Evolutionary conservation across 1,140 invertebrate genomes (phyloP).

Genomic region (Zaprionus africanus): DNA sequence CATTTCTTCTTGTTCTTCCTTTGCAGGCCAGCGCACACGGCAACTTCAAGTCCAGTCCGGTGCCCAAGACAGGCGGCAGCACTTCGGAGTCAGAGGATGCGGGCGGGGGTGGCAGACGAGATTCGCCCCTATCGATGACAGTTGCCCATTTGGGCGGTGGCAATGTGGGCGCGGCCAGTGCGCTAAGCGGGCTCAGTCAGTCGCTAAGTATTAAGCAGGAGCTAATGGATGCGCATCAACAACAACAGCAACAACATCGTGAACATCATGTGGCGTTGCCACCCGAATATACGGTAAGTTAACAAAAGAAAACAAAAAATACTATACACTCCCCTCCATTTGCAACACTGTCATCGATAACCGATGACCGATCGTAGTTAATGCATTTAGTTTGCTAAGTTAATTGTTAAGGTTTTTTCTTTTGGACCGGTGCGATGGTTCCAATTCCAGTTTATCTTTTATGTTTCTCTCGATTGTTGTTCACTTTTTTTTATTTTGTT

Average conservation of each 20-base stretch:
- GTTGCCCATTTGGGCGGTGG: conserved; percentile 76
- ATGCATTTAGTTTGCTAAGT: conserved; percentile 65
- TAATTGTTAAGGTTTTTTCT: conserved; percentile 85
- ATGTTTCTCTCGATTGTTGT: conserved; percentile 29
- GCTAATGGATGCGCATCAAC: conserved; percentile 83
- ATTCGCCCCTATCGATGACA: conserved; percentile 84
- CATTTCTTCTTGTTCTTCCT: neutral
- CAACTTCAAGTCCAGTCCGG: conserved; percentile 88
- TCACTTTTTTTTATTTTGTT: conserved; percentile 23
- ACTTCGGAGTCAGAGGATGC: conserved; percentile 87
- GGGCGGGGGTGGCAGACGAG: conserved; percentile 85
- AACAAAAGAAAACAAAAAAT: neutral
- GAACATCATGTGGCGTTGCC: conserved; percentile 79
- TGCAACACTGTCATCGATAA: neutral
- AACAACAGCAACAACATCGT: conserved; percentile 78
- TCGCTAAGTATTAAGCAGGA: conserved; percentile 88
- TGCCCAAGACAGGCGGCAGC: conserved; percentile 87
- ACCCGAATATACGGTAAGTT: conserved; percentile 85
- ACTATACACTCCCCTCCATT: neutral
- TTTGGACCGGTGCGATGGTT: conserved; percentile 85
- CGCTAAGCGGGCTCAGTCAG: conserved; percentile 83
- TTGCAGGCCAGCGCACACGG: conserved; percentile 86
- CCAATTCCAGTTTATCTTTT: conserved; percentile 66
- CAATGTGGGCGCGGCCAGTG: conserved; percentile 72
- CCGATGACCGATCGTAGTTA: conserved; percentile 2